Evolutionary conservation across 2,113 vertebrate genomes (phyloP), one percentile per base, ranked within the genome.

Genomic region (Synchiropus splendidus): DNA sequence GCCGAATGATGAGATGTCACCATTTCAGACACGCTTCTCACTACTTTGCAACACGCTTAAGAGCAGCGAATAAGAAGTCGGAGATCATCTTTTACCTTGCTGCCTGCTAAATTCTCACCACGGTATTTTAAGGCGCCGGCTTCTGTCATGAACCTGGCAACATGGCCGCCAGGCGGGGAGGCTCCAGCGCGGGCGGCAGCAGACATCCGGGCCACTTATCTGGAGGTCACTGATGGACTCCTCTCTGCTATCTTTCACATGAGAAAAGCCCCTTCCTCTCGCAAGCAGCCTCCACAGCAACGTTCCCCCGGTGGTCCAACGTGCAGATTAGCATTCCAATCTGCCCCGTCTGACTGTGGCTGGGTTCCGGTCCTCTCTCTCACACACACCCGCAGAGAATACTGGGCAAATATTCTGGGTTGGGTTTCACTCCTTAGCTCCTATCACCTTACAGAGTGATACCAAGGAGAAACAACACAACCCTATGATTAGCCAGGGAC

Each of bases 1-100:
- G 64, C 52, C 59, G 67, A 51, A 54, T 83, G 77, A 84, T 80
- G 72, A 74, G 77, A 71, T 78, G 76, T 77, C 73, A 78, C 70
- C 70, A 68, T 59, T 42, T 59, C 59, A 79, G 77, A 82, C 65
- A 74, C 59, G 76, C 61, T 77, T 80, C 67, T 75, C 80, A 85
- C 57, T 75, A 78, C 76, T 83, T 80, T 67, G 72, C 71, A 67
- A 63, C 65, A 72, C 58, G 69, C 72, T 82, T 73, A 67, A 61
- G 70, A 53, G 55, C 65, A 27, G 18, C 10, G 14, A 74, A 74
- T 70, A 61, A 65, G 80, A 76, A 77, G 75, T 62, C 70, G 41
- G 52, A 62, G 67, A 76, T 79, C 64, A 67, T 67, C 51, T n/a
- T n/a, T 77, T 75, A 79, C 72, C 74, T 72, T 70, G 58, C 67